Conservation (phyloP, 2,888 invertebrate genomes). For the Busseola fusca region DNA sequence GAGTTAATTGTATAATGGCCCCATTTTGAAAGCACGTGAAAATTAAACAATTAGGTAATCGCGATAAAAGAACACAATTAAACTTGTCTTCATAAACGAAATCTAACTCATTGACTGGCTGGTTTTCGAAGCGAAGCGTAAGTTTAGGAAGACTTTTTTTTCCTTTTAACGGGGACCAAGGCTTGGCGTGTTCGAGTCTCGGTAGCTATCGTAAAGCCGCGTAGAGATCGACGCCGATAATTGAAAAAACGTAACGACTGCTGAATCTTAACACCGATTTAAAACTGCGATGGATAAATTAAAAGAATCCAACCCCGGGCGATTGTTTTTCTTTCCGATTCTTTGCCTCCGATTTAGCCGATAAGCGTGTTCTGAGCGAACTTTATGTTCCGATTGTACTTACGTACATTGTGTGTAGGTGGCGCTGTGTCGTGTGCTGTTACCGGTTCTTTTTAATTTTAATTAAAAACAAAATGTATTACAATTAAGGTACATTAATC, state of each 20-base stretch:
- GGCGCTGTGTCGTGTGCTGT: conserved; percentile 72
- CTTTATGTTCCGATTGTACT: conserved; percentile 82
- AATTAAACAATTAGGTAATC: conserved; percentile 1
- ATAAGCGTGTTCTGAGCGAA: conserved; percentile 83
- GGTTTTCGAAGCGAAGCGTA: conserved; percentile 63
- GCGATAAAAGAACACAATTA: conserved; percentile 47
- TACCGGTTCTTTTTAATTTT: conserved; percentile 70
- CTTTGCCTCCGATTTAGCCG: conserved; percentile 77
- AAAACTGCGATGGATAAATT: conserved; percentile 87
- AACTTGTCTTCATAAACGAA: conserved; percentile 49
- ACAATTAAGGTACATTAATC: conserved; percentile 61
- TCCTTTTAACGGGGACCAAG: conserved; percentile 62
- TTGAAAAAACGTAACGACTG: conserved; percentile 85
- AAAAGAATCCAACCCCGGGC: conserved; percentile 81
- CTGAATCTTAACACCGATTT: conserved; percentile 87
- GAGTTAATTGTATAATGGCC: neutral
- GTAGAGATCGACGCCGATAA: conserved; percentile 84
- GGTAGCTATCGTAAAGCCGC: conserved; percentile 83
- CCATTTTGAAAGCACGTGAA: neutral
- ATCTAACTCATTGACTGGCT: conserved; percentile 67
- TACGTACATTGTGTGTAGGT: conserved; percentile 78
- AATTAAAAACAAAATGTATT: conserved; percentile 73
- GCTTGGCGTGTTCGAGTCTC: conserved; percentile 75
- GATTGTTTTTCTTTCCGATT: conserved; percentile 83
- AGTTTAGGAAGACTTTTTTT: conserved; percentile 66